These are phyloP conservation scores for Siniperca knerii DNA, from an alignment of 2,113 vertebrate genomes.

Conservation along the genomic window DNA sequence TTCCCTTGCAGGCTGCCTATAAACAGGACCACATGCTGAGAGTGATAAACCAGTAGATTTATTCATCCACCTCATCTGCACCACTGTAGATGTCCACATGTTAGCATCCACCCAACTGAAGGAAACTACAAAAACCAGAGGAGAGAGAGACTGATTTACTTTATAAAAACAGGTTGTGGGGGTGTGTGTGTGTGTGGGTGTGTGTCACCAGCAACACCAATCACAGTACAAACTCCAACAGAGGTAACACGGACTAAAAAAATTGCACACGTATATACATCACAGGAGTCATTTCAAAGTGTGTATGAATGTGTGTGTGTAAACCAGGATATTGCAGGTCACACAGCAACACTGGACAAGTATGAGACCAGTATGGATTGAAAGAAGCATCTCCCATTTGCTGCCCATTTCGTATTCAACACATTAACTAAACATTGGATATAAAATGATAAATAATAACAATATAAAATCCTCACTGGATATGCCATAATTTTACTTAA, in stretches of 20 bases:
- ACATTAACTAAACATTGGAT: background rate
- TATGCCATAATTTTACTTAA: background rate
- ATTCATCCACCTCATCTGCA: constrained; percentile 64
- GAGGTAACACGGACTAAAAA: constrained; percentile 21
- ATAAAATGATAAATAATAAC: background rate
- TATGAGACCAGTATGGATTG: background rate
- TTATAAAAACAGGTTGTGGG: constrained; percentile 35
- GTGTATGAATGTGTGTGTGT: background rate
- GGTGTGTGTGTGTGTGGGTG: constrained; percentile 6
- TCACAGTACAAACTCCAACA: background rate
- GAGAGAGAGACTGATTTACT: constrained; percentile 44
- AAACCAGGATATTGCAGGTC: background rate
- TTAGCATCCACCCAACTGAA: constrained; percentile 38
- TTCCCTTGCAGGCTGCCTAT: constrained; percentile 62
- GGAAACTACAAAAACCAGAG: constrained; percentile 3
- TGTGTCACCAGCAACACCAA: background rate
- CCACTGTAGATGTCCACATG: constrained; percentile 55
- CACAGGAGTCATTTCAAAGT: background rate
- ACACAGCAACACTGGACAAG: constrained; percentile 3
- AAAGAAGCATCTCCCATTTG: background rate
- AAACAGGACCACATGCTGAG: constrained; percentile 72
- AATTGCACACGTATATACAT: constrained; percentile 11
- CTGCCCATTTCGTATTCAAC: background rate
- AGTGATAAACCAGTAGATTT: constrained; percentile 71
- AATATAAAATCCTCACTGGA: background rate